phyloP scores from a whole-genome alignment of 2,888 invertebrate species.

The Campaea margaritaria region DNA sequence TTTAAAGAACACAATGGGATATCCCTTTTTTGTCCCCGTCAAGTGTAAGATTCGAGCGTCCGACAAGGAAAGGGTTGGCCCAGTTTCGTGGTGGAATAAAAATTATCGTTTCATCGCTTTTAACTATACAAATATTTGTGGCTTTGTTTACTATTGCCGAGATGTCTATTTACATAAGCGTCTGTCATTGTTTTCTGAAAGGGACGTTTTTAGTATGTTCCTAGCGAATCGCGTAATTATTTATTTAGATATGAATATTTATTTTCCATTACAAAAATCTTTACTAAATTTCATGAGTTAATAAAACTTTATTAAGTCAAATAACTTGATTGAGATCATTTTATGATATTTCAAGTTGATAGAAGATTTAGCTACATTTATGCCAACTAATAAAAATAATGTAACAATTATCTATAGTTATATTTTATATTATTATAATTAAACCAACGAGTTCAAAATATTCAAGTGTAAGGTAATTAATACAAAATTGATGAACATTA shows the following conservation, averaged over 20 bases:
- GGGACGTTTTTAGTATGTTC: not conserved
- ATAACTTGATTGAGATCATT: no score
- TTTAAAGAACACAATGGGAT: conserved; percentile 76
- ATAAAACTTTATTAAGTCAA: no score
- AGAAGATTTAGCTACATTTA: no score
- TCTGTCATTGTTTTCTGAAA: conserved; percentile 29
- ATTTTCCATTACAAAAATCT: no score
- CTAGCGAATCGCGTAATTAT: not conserved
- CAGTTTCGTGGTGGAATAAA: conserved; percentile 59
- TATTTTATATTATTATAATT: no score
- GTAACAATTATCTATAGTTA: no score
- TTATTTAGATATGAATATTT: no score
- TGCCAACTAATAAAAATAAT: no score
- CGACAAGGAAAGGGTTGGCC: conserved; percentile 79
- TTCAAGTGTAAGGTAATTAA: not conserved
- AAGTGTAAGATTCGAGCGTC: conserved; percentile 70
- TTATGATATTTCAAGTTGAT: no score
- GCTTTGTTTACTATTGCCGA: conserved; percentile 58
- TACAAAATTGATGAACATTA: conserved; percentile 26
- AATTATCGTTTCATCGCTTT: conserved; percentile 73
- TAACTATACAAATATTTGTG: conserved; percentile 62
- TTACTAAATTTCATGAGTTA: no score
- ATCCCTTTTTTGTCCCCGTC: conserved; percentile 72
- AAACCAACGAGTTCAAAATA: not conserved
- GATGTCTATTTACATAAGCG: conserved; percentile 59